Evolutionary conservation across 2,888 invertebrate species (phyloP), one percentile per base, ranked within the genome.

Genomic region (Dryococelus australis): DNA sequence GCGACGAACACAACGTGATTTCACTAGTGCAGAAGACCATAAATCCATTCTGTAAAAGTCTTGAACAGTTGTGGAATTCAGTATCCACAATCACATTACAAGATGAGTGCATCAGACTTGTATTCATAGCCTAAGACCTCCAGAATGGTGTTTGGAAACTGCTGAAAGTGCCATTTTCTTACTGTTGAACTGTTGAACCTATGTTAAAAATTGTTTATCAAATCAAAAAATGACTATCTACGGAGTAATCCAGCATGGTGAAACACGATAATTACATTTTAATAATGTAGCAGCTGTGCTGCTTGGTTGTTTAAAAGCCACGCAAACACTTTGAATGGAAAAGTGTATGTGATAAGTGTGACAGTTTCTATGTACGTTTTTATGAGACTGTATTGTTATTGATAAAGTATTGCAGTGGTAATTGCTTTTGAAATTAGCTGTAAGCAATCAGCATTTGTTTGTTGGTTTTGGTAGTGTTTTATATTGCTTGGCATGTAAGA

Each of bases 401-500:
- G 10, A 65, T 65, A 24, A 65, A 65, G n/a, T 20, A 65, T 65
- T 16, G 20, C n/a, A 12, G 10, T 65, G 65, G 20, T 65, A n/a
- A 9, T 65, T 24, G n/a, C 65, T 65, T 47, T n/a, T 65, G 65
- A 65, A 65, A 65, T 24, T 65, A 65, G 20, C n/a, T 65, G 65
- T 65, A 65, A 8, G 20, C 20, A 51, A n/a, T 20, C n/a, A 24
- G 65, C n/a, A n/a, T 65, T 20, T n/a, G 1, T n/a, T 2, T n/a
- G 65, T 65, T 65, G 65, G 51, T 51, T 51, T 51, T 65, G 65
- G 65, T 65, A 65, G 65, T n/a, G 65, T 65, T 65, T 65, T 65
- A n/a, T 65, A 65, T 65, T 65, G 65, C 65, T 65, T 65, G 65
- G 65, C 6, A 65, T 65, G 65, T 65, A 65, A 65, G 65, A 8